Conservation (phyloP, 2,888 invertebrate species). For the Strigamia crassipes region DNA sequence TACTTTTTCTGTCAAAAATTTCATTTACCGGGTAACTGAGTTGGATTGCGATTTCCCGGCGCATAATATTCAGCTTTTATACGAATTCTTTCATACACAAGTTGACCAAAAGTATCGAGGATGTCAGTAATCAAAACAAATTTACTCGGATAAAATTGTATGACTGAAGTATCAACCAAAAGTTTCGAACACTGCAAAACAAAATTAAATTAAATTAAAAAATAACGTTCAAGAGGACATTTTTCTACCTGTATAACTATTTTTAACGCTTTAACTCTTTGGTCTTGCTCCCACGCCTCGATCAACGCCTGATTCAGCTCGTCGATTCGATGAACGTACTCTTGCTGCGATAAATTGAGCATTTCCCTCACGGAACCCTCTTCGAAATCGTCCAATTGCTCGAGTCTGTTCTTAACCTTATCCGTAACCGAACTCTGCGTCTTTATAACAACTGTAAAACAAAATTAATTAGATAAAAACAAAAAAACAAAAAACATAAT, state of each 20-base stretch:
- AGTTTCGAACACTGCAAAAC: constrained; percentile 96
- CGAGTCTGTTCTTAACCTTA: constrained; percentile 85
- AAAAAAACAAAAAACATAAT: constrained; percentile 38
- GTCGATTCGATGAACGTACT: constrained; percentile 85
- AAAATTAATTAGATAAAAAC: no score
- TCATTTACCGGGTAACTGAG: constrained; percentile 57
- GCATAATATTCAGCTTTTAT: constrained; percentile 72
- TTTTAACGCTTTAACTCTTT: constrained; percentile 92
- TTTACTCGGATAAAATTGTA: constrained; percentile 97
- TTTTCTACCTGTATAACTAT: constrained; percentile 96
- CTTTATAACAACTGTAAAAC: constrained; percentile 71
- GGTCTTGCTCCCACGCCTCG: constrained; percentile 91
- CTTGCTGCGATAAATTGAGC: constrained; percentile 88
- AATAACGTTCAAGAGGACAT: no score
- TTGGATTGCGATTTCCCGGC: constrained; percentile 57
- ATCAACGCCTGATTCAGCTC: constrained; percentile 89
- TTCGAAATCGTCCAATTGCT: constrained; percentile 93
- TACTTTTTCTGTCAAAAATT: background rate
- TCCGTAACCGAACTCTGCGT: constrained; percentile 79
- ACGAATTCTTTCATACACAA: constrained; percentile 83
- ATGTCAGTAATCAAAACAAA: constrained; percentile 96
- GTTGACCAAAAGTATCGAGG: constrained; percentile 88
- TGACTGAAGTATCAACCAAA: constrained; percentile 82
- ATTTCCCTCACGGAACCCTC: constrained; percentile 84
- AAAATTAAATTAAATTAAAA: no score